Percentiles rank a stretch among this genome's conserved stretches.
phyloP scores from a whole-genome alignment of 2,113 vertebrate genomes.

The Otis tarda region DNA sequence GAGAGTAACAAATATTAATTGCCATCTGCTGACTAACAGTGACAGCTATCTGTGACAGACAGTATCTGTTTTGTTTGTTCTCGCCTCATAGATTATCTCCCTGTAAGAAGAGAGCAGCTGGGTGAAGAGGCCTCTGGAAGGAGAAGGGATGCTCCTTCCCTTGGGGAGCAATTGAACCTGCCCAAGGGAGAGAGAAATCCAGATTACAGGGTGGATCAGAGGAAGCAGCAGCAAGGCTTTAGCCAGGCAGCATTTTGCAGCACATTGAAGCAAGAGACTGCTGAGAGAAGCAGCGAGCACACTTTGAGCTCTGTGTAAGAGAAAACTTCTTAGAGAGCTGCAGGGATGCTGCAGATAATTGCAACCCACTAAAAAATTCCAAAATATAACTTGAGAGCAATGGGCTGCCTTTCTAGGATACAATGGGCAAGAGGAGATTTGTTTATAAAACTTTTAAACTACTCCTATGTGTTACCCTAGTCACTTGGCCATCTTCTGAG shows the following conservation, averaged over 20 bases:
- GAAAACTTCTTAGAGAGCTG: background rate
- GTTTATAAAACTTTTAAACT: background rate
- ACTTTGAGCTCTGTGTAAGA: background rate
- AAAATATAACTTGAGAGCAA: background rate
- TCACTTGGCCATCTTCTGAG: background rate
- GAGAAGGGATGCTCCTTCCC: background rate
- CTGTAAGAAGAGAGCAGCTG: background rate
- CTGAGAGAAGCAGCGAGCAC: background rate
- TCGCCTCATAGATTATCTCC: background rate
- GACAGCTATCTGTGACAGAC: background rate
- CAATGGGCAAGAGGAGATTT: background rate
- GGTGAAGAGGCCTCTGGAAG: background rate
- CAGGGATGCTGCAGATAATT: background rate
- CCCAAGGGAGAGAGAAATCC: background rate
- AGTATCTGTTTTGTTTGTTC: background rate
- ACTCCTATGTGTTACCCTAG: background rate
- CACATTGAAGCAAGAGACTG: background rate
- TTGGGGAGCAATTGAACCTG: background rate
- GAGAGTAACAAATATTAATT: background rate
- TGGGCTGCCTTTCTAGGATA: background rate
- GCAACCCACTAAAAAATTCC: background rate
- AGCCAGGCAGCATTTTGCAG: background rate
- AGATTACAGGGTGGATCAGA: background rate
- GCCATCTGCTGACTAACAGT: background rate
- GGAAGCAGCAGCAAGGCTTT: background rate